phyloP scores from a whole-genome alignment of 2,888 invertebrate genomes.

The Blastobasis adustella region DNA sequence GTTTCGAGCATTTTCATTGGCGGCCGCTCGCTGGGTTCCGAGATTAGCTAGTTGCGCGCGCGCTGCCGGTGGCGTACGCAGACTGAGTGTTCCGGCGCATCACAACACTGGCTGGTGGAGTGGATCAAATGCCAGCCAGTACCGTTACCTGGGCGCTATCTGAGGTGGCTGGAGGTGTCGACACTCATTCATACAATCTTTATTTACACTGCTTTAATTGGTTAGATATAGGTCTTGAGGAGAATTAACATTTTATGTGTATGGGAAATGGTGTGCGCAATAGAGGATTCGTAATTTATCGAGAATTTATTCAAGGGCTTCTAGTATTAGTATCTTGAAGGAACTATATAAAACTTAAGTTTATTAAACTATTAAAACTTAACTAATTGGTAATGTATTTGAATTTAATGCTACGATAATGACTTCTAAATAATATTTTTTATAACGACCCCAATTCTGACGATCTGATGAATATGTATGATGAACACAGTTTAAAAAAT shows the following conservation, averaged over 20 bases:
- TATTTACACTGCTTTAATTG: background rate
- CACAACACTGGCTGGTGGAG: background rate
- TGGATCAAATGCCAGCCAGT: background rate
- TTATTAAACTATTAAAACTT: too few relatives aligned
- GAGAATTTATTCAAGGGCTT: too few relatives aligned
- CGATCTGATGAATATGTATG: too few relatives aligned
- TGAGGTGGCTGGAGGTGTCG: background rate
- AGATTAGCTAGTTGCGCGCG: conserved; percentile 1
- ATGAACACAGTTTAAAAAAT: background rate
- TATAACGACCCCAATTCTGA: too few relatives aligned
- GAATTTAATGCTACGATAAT: too few relatives aligned
- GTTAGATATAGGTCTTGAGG: background rate
- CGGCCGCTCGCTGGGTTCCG: background rate
- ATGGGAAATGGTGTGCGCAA: background rate
- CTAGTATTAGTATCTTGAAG: too few relatives aligned
- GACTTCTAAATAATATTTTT: too few relatives aligned
- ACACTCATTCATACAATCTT: background rate
- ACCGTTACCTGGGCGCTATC: background rate
- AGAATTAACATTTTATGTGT: background rate
- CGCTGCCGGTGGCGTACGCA: background rate
- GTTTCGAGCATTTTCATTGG: too few relatives aligned
- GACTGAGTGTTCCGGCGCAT: conserved; percentile 1
- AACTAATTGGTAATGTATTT: too few relatives aligned
- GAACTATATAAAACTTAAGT: too few relatives aligned
- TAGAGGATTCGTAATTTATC: background rate